Percentiles rank a stretch among this genome's conserved stretches.
These are phyloP conservation scores for Gastrophysa polygoni DNA, from an alignment of 2,888 invertebrate species.

Conservation along the genomic window DNA sequence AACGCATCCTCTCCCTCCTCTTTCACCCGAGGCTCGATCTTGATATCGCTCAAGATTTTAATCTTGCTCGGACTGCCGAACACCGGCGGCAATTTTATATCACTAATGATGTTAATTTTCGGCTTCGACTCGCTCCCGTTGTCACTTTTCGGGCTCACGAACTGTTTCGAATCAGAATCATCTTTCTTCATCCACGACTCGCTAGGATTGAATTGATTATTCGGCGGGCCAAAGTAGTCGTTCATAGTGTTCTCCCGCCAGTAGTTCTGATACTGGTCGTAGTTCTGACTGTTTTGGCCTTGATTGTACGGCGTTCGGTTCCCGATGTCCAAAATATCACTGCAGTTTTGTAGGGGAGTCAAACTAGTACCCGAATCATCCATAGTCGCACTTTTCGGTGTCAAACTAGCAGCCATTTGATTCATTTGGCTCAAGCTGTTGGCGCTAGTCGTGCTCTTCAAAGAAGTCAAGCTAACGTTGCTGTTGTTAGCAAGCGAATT, in stretches of 20 bases:
- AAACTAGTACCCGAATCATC: not conserved
- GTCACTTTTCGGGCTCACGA: constrained; percentile 48
- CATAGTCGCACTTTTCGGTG: not conserved
- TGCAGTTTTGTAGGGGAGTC: constrained; percentile 14
- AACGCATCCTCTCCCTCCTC: constrained; percentile 62
- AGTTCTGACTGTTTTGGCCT: constrained; percentile 22
- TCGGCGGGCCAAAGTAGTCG: constrained; percentile 46
- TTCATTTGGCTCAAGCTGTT: constrained; percentile 3
- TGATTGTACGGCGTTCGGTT: constrained; percentile 20
- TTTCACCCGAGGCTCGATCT: constrained; percentile 52
- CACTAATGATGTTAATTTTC: constrained; percentile 58
- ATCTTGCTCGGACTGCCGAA: constrained; percentile 42
- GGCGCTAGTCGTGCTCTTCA: constrained; percentile 12
- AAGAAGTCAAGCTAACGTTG: constrained; percentile 15
- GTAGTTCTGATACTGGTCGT: constrained; percentile 25
- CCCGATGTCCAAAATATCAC: constrained; percentile 35
- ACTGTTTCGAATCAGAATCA: constrained; percentile 39
- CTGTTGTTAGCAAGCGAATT: constrained; percentile 15
- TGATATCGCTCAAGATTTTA: constrained; percentile 56
- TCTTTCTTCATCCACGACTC: constrained; percentile 54
- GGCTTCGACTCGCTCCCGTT: constrained; percentile 53
- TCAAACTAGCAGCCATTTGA: not conserved
- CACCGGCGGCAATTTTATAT: constrained; percentile 54
- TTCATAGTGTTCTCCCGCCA: too few relatives aligned
- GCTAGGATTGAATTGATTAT: constrained; percentile 45